These are phyloP conservation scores for Alexandromys fortis DNA, from an alignment of 2,113 vertebrate species.

Conservation along the genomic window DNA sequence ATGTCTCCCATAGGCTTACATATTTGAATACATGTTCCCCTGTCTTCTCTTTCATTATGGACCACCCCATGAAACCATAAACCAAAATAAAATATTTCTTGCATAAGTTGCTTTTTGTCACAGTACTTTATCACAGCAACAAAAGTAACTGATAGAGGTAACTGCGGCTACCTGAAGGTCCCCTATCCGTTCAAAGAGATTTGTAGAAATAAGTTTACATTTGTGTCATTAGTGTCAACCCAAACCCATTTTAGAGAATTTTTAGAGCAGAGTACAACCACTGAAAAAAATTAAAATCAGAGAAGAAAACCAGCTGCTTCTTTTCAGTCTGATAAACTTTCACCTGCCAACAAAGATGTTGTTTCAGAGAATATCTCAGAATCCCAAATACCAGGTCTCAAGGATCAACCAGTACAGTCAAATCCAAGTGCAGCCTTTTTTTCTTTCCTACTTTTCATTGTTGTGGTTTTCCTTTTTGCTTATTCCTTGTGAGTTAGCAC, in stretches of 20 bases:
- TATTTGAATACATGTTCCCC: background rate
- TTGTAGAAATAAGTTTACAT: background rate
- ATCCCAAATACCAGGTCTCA: background rate
- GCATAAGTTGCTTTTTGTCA: background rate
- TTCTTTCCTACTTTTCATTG: background rate
- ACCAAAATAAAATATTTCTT: background rate
- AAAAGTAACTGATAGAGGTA: background rate
- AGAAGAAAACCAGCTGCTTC: background rate
- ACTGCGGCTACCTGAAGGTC: background rate
- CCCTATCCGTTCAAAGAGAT: background rate
- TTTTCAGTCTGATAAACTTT: background rate
- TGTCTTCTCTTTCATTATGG: background rate
- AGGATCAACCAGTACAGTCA: background rate
- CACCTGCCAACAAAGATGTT: background rate
- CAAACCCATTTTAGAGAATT: background rate
- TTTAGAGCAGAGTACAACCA: background rate
- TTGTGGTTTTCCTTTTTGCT: background rate
- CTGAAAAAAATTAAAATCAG: background rate
- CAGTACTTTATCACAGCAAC: background rate
- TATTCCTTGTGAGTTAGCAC: background rate
- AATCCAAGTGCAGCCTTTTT: background rate
- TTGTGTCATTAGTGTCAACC: background rate
- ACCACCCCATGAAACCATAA: no score
- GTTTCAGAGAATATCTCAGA: background rate
- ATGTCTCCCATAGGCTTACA: background rate